Percentiles rank a stretch among this genome's conserved stretches.
Evolutionary conservation across 2,888 invertebrate genomes (phyloP).

Genomic region (Blera fallax): DNA sequence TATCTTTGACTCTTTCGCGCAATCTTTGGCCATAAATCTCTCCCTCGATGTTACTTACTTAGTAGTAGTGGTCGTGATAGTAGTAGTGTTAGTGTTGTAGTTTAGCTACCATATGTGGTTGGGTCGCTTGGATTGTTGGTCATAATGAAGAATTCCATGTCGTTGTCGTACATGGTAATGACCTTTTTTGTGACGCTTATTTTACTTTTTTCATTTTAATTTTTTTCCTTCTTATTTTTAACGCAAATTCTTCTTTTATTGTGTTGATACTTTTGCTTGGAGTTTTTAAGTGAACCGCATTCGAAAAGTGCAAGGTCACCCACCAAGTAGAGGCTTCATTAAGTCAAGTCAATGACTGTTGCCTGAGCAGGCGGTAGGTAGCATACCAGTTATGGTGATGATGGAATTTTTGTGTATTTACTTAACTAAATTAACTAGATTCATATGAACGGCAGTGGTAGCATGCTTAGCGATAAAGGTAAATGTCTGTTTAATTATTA

Average conservation of each 20-base stretch:
- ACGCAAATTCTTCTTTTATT: constrained; percentile 14
- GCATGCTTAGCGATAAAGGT: constrained; percentile 35
- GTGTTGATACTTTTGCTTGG: not conserved
- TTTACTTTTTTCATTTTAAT: not conserved
- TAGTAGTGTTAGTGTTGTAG: constrained; percentile 17
- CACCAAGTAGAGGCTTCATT: not conserved
- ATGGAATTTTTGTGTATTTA: constrained; percentile 22
- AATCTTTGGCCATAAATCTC: constrained; percentile 45
- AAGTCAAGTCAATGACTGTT: constrained; percentile 54
- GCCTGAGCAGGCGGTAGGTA: not conserved
- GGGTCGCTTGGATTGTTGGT: constrained; percentile 3
- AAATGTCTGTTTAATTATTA: constrained; percentile 52
- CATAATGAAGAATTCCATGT: constrained; percentile 44
- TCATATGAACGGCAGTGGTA: not conserved
- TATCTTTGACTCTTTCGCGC: constrained; percentile 26
- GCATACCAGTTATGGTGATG: constrained; percentile 28
- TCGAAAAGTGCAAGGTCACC: constrained; percentile 60
- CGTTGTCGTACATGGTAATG: constrained; percentile 48
- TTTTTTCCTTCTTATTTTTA: not conserved
- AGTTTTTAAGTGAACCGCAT: constrained; percentile 27
- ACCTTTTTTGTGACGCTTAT: constrained; percentile 52
- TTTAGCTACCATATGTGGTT: constrained; percentile 30
- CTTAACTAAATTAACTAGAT: constrained; percentile 23
- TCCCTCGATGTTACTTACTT: constrained; percentile 8
- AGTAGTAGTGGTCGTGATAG: not conserved